phyloP scores from a whole-genome alignment of 2,797 vertebrate genomes.

The Peromyscus melanophrys region DNA sequence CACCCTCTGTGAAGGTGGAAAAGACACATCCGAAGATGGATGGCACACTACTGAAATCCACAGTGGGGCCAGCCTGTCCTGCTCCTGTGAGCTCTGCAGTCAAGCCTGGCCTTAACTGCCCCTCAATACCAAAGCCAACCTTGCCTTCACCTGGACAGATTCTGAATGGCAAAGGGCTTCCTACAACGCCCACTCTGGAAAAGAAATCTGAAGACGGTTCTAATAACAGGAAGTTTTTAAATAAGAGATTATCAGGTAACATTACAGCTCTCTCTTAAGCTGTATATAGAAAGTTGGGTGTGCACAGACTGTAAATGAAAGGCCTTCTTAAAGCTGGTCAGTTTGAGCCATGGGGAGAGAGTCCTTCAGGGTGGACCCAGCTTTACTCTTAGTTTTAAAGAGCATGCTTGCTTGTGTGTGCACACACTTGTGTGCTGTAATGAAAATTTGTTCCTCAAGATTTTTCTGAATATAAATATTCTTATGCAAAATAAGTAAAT shows the following conservation, averaged over 20 bases:
- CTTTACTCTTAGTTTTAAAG: not conserved
- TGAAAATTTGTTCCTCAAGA: not conserved
- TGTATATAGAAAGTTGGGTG: not conserved
- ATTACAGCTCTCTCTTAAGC: not conserved
- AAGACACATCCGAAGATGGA: conserved; percentile 97
- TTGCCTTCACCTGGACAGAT: conserved; percentile 97
- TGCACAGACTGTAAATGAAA: not conserved
- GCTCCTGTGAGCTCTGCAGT: conserved; percentile 93
- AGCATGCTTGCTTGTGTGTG: not conserved
- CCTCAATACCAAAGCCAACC: conserved; percentile 99
- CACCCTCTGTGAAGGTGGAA: conserved; percentile 97
- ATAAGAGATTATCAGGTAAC: conserved; percentile 97
- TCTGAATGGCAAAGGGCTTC: conserved; percentile 98
- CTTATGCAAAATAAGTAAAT: not conserved
- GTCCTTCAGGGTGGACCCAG: not conserved
- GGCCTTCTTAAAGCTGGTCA: not conserved
- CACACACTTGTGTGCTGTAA: too few species aligned
- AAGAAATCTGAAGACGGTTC: conserved; percentile 93
- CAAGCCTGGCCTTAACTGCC: conserved; percentile 99
- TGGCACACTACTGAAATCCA: conserved; percentile 93
- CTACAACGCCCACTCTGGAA: conserved; percentile 92
- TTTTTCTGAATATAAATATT: not conserved
- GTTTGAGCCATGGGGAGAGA: not conserved
- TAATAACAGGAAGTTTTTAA: conserved; percentile 96
- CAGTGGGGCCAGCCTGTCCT: conserved; percentile 93